phyloP scores from a whole-genome alignment of 2,797 vertebrate species.

The Gallinago stenura region DNA sequence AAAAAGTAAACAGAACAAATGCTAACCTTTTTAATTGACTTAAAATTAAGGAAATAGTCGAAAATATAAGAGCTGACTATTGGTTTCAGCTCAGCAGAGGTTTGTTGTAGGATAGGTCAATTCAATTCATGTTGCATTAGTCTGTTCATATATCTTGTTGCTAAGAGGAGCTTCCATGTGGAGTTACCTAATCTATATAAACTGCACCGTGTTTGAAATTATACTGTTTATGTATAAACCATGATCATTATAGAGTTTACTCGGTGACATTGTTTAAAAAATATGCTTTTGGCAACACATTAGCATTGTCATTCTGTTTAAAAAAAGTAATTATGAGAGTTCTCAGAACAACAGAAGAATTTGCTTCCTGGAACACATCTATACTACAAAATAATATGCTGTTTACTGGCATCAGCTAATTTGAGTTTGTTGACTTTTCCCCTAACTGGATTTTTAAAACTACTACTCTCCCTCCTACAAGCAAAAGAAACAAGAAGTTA shows the following conservation, averaged over 20 bases:
- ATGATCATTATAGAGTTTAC: background rate
- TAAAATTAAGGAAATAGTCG: background rate
- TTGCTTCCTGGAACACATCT: background rate
- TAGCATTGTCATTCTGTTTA: background rate
- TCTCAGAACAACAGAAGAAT: background rate
- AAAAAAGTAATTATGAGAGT: background rate
- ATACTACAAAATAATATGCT: background rate
- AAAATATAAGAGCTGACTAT: background rate
- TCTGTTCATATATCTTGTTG: background rate
- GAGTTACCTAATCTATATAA: background rate
- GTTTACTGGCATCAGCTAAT: accelerated
- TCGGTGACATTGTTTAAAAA: background rate
- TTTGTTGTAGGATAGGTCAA: background rate
- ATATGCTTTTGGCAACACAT: background rate
- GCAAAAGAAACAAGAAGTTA: background rate
- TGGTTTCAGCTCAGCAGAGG: background rate
- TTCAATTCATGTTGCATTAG: background rate
- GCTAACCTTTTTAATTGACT: background rate
- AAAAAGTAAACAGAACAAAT: background rate
- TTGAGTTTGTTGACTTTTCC: background rate
- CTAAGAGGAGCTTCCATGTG: background rate
- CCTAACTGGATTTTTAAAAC: background rate
- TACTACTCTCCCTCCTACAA: background rate
- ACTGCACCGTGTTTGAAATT: background rate
- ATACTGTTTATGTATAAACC: background rate